Percentiles rank a stretch among this genome's conserved stretches.
phyloP scores from a whole-genome alignment of 2,797 vertebrate species.

The Alauda arvensis region DNA sequence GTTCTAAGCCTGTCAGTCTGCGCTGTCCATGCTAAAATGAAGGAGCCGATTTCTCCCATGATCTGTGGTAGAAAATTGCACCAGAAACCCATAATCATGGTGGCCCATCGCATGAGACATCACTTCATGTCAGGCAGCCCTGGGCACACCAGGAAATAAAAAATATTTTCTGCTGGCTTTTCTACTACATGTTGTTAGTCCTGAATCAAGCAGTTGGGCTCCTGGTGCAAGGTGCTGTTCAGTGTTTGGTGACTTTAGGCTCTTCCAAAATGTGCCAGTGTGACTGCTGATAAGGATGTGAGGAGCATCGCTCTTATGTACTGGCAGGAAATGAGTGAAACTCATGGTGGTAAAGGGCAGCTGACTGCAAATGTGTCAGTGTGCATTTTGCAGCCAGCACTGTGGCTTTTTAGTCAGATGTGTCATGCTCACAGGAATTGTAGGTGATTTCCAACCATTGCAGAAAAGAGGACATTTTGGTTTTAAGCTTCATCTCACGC shows the following conservation, averaged over 20 bases:
- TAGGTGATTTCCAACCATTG: constrained; percentile 2
- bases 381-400: not conserved
- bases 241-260: rapidly evolving
- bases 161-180: not conserved
- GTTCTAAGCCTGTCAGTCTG: rapidly evolving
- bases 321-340: not conserved
- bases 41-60: rapidly evolving
- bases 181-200: rapidly evolving
- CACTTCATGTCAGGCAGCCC: not conserved
- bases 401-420: not conserved
- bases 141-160: not conserved
- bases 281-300: rapidly evolving
- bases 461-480: not conserved
- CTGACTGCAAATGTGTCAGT: not conserved
- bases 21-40: rapidly evolving
- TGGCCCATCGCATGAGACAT: rapidly evolving
- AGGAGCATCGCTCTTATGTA: not conserved
- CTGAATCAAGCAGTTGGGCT: not conserved
- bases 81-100: rapidly evolving
- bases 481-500: not conserved
- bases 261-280: not conserved
- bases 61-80: not conserved
- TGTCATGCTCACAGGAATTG: not conserved
- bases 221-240: not conserved
- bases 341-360: not conserved